Evolutionary conservation across 37 sponge, comb jelly and placozoan species (phyloP), one percentile per base, ranked within the genome.

Genomic region (Ephydatia muelleri): DNA sequence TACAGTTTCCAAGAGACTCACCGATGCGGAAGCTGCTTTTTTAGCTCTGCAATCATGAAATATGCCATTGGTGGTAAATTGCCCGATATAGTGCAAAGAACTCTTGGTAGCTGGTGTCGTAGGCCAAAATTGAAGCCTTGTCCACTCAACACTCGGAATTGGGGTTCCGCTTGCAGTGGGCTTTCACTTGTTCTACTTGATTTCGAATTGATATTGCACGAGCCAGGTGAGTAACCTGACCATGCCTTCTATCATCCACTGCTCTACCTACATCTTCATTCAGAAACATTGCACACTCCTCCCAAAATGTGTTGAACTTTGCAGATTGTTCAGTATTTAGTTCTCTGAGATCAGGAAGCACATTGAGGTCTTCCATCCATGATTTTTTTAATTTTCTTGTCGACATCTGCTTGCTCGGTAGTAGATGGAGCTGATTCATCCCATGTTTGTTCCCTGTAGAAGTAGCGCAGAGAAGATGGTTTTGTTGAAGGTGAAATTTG

Each of bases 71-170:
- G 84, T 35, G 9, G 73, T 33, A 47, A 85, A 79, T 29, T 65
- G 81, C 27, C 86, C 86, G 76, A 86, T 90, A 40, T 90, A 90
- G 26, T 85, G 83, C 35, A 83, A n/a, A 0, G 43, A 29, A 26
- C 65, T 33, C 33, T 82, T 66, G 48, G 70, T 34, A 69, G 27
- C 37, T 38, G 16, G 48, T 38, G 72, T 81, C 33, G 70, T 81
- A 0, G 91, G 83, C 86, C 86, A 85, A 49, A 90, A 90, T 67
- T 90, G 91, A n/a, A 88, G 67, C 19, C 77, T 13, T 73, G 25
- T 25, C 74, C 65, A 83, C 29, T 30, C 38, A 16, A 26, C 71
- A 67, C 12, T 19, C 28, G 71, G 70, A 68, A 81, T 30, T 26
- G 27, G 71, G 16, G 67, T 65, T n/a, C 67, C 80, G 12, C 21